Conservation (phyloP, 92 coral and sea anemone species). For the Actinostola sp. region DNA sequence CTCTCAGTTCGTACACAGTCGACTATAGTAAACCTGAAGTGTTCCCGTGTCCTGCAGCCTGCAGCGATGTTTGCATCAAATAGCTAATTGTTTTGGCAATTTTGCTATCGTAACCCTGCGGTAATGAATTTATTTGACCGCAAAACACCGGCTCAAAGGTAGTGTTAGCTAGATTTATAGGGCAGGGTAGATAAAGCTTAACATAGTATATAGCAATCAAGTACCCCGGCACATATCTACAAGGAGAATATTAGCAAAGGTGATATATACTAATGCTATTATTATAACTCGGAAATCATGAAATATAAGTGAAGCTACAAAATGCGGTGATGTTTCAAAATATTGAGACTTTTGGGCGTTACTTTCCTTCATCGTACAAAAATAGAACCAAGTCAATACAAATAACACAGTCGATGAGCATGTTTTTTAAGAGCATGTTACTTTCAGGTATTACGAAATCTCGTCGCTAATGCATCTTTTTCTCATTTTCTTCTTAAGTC, state of each 20-base stretch:
- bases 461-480: neutral
- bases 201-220: too few relatives aligned
- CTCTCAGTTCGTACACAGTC: neutral
- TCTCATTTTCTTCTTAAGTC: neutral
- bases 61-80: neutral
- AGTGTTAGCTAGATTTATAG: neutral
- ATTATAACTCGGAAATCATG: neutral
- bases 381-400: neutral
- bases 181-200: too few relatives aligned
- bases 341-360: conserved; percentile 15
- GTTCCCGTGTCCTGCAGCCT: neutral
- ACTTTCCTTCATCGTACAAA: neutral
- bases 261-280: neutral
- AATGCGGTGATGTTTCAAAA: neutral
- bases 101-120: neutral
- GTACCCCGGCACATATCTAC: too few relatives aligned
- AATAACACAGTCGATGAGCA: neutral
- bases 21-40: too few relatives aligned
- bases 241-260: neutral
- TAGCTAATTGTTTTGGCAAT: conserved; percentile 2
- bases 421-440: neutral
- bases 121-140: neutral
- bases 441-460: neutral
- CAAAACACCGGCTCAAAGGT: neutral
- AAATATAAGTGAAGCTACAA: neutral